Conservation (phyloP, 2,113 vertebrate species). For the Pteropus alecto region DNA sequence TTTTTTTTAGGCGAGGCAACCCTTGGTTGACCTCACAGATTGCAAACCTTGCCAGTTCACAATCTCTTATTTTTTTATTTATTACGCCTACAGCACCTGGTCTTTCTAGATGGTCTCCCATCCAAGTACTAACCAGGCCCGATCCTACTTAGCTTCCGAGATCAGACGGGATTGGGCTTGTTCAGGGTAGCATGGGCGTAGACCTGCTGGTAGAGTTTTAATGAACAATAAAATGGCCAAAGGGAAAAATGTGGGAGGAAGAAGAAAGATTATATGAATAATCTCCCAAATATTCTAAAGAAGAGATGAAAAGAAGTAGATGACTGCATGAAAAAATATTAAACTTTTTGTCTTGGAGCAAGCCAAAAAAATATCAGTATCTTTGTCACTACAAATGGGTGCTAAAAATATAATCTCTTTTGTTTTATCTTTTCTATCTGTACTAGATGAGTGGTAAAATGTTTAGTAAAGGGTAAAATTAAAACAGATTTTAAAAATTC, state of each 20-base stretch:
- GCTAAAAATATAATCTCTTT: constrained; percentile 8
- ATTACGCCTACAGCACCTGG: too few species aligned
- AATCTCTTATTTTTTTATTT: too few species aligned
- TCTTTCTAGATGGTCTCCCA: too few species aligned
- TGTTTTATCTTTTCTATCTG: neutral
- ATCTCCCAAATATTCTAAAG: neutral
- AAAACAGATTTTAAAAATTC: constrained; percentile 31
- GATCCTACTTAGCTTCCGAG: too few species aligned
- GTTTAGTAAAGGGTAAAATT: constrained; percentile 16
- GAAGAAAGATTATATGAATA: neutral
- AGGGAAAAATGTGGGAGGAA: neutral
- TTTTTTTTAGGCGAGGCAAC: too few species aligned
- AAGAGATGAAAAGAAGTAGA: neutral
- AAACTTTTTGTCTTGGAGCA: neutral
- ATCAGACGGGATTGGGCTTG: too few species aligned
- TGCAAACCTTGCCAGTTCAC: too few species aligned
- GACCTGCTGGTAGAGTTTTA: neutral
- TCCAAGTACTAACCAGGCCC: too few species aligned
- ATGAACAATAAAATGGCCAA: neutral
- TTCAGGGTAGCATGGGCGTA: too few species aligned
- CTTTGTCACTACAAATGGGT: neutral
- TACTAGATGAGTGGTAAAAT: neutral
- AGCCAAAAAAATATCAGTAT: neutral
- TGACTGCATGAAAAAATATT: neutral
- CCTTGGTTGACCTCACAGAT: too few species aligned